Conservation (phyloP, 1,140 invertebrate species). For the Battus philenor region DNA sequence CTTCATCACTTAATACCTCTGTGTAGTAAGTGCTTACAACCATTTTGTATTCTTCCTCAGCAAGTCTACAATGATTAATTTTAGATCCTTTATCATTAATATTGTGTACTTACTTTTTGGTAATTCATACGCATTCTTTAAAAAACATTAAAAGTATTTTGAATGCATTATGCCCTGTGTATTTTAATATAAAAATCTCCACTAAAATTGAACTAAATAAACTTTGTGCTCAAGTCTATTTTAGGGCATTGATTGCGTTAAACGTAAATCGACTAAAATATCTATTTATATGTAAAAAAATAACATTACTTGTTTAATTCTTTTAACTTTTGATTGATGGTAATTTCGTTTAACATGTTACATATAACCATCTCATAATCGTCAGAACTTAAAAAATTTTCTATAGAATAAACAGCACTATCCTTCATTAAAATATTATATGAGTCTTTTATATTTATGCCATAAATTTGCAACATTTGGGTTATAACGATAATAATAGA, state of each 20-base stretch:
- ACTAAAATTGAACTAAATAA: too few relatives aligned
- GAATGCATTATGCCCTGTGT: too few relatives aligned
- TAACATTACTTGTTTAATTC: slow-evolving; percentile 20
- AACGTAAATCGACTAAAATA: too few relatives aligned
- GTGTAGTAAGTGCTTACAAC: not conserved
- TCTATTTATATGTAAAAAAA: too few relatives aligned
- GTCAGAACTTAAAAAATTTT: slow-evolving; percentile 22
- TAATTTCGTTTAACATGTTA: not conserved
- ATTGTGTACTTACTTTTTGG: too few relatives aligned
- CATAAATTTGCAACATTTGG: not conserved
- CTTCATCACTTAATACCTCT: not conserved
- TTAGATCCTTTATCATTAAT: too few relatives aligned
- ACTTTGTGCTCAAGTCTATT: too few relatives aligned
- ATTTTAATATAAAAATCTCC: too few relatives aligned
- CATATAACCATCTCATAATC: slow-evolving; percentile 24
- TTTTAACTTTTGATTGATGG: slow-evolving; percentile 12
- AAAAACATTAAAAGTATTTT: too few relatives aligned
- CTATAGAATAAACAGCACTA: slow-evolving; percentile 25
- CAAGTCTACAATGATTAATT: slow-evolving; percentile 15
- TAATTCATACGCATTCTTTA: too few relatives aligned
- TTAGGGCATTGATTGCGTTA: too few relatives aligned
- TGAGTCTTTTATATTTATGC: slow-evolving; percentile 17
- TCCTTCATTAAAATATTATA: slow-evolving; percentile 23
- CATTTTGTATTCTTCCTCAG: slow-evolving; percentile 16
- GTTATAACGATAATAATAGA: slow-evolving; percentile 5